A percentile compares a stretch with the other conserved stretches of the same genome.
These are phyloP conservation scores for Bos taurus DNA, from an alignment of 2,113 vertebrate species.

Conservation along the genomic window ARS-UCD2.0 NC_037334.1:86221001-86221500, in stretches of 20 bases:
- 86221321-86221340: background rate
- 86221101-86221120: background rate
- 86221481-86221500: background rate
- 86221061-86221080: background rate
- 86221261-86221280: background rate
- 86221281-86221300: background rate
- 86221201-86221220: background rate
- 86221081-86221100: background rate
- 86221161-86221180: background rate
- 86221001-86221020: background rate
- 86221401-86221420: background rate
- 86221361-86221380: background rate
- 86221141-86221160: background rate
- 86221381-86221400: background rate
- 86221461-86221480: background rate
- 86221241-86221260: background rate
- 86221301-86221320: background rate
- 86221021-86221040: background rate
- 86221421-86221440: background rate
- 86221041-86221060: background rate
- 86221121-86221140: background rate
- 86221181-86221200: background rate
- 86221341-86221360: background rate
- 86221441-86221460: background rate
- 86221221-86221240: background rate